Conservation (phyloP, 2,888 invertebrate species). For the Microchrysa polita region DNA sequence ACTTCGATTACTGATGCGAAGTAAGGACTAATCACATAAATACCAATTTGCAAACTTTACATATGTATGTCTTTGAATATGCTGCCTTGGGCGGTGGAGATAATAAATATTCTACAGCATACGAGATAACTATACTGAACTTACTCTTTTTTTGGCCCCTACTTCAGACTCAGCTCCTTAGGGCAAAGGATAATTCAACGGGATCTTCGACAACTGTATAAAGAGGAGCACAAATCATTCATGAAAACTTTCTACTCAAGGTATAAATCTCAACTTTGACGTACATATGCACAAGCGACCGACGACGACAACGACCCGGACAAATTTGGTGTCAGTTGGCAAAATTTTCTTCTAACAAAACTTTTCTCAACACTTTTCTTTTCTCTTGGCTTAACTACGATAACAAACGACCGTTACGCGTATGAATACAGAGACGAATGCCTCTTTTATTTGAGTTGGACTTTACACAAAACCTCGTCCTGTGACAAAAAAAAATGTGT, state of each 20-base stretch:
- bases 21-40: not conserved
- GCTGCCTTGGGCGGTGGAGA: too few species aligned
- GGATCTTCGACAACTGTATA: conserved; percentile 10
- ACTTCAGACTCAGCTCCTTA: conserved; percentile 4
- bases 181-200: conserved; percentile 18
- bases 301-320: not conserved
- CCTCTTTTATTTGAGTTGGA: not conserved
- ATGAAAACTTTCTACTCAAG: conserved; percentile 25
- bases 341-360: conserved; percentile 2
- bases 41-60: not conserved
- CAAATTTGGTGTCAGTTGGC: not conserved
- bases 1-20: too few species aligned
- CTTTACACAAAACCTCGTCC: not conserved
- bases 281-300: not conserved
- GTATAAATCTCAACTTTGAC: not conserved
- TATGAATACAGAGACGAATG: not conserved
- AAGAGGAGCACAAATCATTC: conserved; percentile 35
- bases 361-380: conserved; percentile 6
- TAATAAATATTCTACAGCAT: too few species aligned
- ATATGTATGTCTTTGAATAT: not conserved
- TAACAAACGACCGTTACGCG: not conserved
- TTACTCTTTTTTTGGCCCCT: conserved; percentile 15
- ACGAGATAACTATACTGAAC: conserved; percentile 22
- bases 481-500: too few species aligned
- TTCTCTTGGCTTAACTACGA: not conserved